Evolutionary conservation across 2,888 invertebrate genomes (phyloP), one percentile per base, ranked within the genome.

Genomic region (Steinernema hermaphroditum): DNA sequence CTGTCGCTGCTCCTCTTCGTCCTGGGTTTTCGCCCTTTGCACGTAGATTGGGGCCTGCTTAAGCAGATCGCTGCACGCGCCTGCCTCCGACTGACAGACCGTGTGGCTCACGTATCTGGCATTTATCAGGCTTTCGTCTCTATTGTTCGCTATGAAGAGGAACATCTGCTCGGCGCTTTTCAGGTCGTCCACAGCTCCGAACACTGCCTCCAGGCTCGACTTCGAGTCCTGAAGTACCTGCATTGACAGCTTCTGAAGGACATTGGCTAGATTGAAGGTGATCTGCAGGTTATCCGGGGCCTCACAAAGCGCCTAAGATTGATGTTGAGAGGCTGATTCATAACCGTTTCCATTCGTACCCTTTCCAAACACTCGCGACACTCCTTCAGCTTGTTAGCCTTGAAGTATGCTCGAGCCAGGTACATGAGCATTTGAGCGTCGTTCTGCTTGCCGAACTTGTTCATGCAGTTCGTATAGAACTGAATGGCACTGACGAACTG

Each of bases 401-500:
- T 92, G 81, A 92, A 93, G 88, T 95, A 94, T 2, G 96, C 97
- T 78, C 97, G 90, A 0, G 94, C 94, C 76, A 97, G 90, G 89
- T 97, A 98, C 86, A 94, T 93, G 37, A 97, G 90, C 80, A 97
- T 93, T 86, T 96, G 96, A 19, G 94, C 93, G 88, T 96, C 94
- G 89, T 94, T 93, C 87, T 94, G 92, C 88, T 92, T 93, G 88
- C 92, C 94, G 89, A 98, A 99, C 88, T 97, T 97, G 85, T 94
- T 92, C 88, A 97, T 91, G 88, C 96, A 96, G 89, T 97, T 98
- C 89, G 97, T 96, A 88, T 99, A 99, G 97, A 98, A 98, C 89
- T 97, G 97, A 84, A 98, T 94, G 44, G 98, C 97, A 85, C 95
- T 94, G 75, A 97, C 94, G 87, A 92, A 85, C 72, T 85, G 83